phyloP scores from a whole-genome alignment of 2,113 vertebrate genomes.

The Lamprotornis superbus region DNA sequence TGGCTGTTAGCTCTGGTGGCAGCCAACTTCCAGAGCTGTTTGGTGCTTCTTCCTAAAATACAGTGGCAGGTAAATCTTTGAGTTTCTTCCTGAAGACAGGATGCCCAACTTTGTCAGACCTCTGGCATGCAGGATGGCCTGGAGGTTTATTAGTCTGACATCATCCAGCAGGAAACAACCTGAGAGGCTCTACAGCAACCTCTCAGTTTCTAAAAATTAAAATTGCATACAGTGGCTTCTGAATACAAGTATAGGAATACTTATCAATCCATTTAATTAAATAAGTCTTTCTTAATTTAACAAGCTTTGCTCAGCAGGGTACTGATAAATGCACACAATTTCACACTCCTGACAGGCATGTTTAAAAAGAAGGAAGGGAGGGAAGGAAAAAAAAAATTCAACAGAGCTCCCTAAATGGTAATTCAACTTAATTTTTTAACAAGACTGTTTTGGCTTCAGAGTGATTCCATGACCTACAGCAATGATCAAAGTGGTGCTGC shows the following conservation, averaged over 20 bases:
- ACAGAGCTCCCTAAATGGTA: slow-evolving; percentile 20
- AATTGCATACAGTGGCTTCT: neutral
- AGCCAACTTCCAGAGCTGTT: neutral
- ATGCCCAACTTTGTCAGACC: neutral
- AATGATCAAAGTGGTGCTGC: slow-evolving; percentile 17
- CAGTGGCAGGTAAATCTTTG: neutral
- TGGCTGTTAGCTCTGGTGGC: neutral
- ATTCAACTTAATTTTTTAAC: slow-evolving; percentile 52
- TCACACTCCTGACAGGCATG: slow-evolving; percentile 20
- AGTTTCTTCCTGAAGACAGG: neutral
- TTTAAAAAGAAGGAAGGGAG: slow-evolving; percentile 29
- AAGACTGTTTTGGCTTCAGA: slow-evolving; percentile 41
- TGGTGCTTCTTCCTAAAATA: neutral
- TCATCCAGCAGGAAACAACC: neutral
- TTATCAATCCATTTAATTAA: slow-evolving; percentile 8
- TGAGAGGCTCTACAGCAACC: neutral
- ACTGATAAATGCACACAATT: slow-evolving; percentile 1
- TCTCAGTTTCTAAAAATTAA: neutral
- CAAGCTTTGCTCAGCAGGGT: neutral
- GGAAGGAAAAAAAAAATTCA: neutral
- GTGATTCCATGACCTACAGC: slow-evolving; percentile 29
- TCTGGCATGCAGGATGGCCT: neutral
- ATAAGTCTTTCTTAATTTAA: slow-evolving; percentile 21
- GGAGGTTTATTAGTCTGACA: neutral
- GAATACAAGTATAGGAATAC: neutral